phyloP scores from a whole-genome alignment of 2,797 vertebrate species.

The Bufotes viridis region DNA sequence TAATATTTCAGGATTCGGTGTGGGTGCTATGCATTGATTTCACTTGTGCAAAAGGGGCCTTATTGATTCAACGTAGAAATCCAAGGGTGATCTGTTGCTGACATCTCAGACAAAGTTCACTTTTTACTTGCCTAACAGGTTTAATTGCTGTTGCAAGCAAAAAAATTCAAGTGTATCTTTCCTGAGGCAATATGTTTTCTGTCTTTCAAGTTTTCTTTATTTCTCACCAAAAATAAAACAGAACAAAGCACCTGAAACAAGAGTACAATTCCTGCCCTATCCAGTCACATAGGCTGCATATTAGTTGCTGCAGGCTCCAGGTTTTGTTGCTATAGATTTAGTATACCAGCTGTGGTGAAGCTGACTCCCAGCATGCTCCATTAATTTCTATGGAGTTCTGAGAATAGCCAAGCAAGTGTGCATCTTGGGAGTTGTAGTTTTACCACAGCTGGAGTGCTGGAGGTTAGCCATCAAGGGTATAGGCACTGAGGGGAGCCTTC shows the following conservation, averaged over 20 bases:
- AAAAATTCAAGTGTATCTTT: background rate
- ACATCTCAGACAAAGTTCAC: background rate
- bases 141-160: background rate
- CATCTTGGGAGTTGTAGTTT: too few species aligned
- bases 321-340: background rate
- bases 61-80: too few species aligned
- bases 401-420: too few species aligned
- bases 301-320: background rate
- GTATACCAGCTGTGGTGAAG: background rate
- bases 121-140: conserved; percentile 20
- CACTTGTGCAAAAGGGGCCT: too few species aligned
- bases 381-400: too few species aligned
- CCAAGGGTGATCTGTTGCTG: background rate
- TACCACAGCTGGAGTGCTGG: too few species aligned
- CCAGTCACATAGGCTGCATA: background rate
- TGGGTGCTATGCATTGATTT: too few species aligned
- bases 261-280: background rate
- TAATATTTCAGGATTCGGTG: too few species aligned
- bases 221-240: background rate
- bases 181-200: background rate
- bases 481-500: background rate
- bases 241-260: background rate
- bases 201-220: background rate
- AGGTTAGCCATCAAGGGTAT: too few species aligned
- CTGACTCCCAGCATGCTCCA: too few species aligned